Evolutionary conservation across 2,113 vertebrate genomes (phyloP).

Genomic region (Sapayoa aenigma): DNA sequence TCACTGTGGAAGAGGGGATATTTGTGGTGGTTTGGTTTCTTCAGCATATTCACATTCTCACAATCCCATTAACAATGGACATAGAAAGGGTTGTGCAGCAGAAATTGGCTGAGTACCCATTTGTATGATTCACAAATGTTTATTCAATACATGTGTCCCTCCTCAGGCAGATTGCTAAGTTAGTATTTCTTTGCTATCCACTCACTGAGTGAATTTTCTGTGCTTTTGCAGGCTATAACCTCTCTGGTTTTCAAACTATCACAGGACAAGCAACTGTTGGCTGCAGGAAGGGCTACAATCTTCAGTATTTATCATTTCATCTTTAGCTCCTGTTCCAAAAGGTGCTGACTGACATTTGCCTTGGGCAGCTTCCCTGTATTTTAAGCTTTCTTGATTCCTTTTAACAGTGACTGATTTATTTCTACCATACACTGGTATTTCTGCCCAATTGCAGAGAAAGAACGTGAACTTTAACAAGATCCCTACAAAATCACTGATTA

Average conservation of each 20-base stretch:
- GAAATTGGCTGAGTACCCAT: neutral
- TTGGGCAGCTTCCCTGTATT: neutral
- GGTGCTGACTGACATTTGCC: neutral
- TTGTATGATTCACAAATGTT: neutral
- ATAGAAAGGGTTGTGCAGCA: accelerated
- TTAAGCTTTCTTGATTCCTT: neutral
- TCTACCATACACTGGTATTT: neutral
- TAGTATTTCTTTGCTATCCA: neutral
- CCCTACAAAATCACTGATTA: constrained; percentile 24
- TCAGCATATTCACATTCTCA: neutral
- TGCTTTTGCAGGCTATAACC: neutral
- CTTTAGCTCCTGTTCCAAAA: neutral
- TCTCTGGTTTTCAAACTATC: neutral
- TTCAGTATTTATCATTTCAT: neutral
- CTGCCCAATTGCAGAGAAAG: neutral
- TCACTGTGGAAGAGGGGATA: neutral
- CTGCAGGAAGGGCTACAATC: neutral
- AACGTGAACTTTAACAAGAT: constrained; percentile 34
- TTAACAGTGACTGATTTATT: neutral
- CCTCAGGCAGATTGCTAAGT: accelerated
- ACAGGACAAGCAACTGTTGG: neutral
- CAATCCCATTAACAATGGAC: neutral
- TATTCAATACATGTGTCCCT: accelerated
- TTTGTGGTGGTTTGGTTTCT: neutral
- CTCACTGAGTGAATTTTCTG: neutral